Conservation (phyloP, 2,888 invertebrate species). For the Hypolimnas misippus region DNA sequence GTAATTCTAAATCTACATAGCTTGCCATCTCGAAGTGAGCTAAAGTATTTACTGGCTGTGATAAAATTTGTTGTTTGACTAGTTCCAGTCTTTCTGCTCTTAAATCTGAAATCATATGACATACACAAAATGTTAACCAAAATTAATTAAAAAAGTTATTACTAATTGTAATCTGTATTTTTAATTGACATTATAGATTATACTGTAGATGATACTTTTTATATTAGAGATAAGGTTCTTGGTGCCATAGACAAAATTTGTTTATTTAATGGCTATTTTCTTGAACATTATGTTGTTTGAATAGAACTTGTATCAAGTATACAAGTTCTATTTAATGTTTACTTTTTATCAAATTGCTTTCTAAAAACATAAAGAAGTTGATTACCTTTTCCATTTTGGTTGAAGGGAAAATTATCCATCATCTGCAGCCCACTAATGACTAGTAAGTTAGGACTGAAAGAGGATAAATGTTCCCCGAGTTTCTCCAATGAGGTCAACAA, state of each 20-base stretch:
- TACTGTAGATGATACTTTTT: too few relatives aligned
- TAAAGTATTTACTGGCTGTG: constrained; percentile 83
- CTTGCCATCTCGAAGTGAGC: constrained; percentile 95
- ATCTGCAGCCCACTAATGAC: constrained; percentile 93
- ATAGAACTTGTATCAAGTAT: too few relatives aligned
- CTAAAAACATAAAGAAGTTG: too few relatives aligned
- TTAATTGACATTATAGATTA: too few relatives aligned
- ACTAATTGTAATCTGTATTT: not conserved
- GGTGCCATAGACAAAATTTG: too few relatives aligned
- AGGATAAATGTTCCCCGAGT: constrained; percentile 84
- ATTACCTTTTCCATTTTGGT: constrained; percentile 77
- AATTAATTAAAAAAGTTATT: not conserved
- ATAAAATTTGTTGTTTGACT: constrained; percentile 87
- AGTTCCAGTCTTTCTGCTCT: constrained; percentile 85
- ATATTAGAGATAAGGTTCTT: too few relatives aligned
- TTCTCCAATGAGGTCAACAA: constrained; percentile 88
- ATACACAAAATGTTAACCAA: too few relatives aligned
- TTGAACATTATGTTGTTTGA: too few relatives aligned
- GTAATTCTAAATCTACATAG: constrained; percentile 88
- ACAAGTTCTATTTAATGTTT: too few relatives aligned
- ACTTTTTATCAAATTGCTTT: too few relatives aligned
- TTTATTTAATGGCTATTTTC: too few relatives aligned
- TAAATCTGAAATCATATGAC: constrained; percentile 85
- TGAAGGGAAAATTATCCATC: constrained; percentile 93
- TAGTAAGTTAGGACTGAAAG: constrained; percentile 88